Evolutionary conservation across 64 coral and sea anemone genomes (phyloP), one percentile per base, ranked within the genome.

Genomic region (Montipora foliosa): DNA sequence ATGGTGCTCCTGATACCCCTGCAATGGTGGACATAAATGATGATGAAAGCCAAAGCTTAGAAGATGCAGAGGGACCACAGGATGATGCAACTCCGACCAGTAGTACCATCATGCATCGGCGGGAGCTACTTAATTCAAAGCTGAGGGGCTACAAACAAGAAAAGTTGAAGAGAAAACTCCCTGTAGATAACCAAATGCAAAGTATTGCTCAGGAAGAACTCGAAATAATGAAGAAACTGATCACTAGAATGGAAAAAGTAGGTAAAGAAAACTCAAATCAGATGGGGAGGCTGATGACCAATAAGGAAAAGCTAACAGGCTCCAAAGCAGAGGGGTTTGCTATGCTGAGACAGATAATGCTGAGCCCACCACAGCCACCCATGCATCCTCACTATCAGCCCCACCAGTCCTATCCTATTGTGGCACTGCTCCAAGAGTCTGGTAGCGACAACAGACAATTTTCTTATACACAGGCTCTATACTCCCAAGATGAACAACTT

Each of bases 161-260:
- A 57, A 57, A 57, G 53, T 52, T 78, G 20, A 92, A 83, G 16
- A 83, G 90, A 92, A 92, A 83, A 84, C 90, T 92, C n/a, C 48
- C 90, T 24, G 22, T 76, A 21, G 80, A 92, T 58, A 55, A 44
- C 8, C 90, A 92, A 51, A 12, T 92, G 69, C 69, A 83, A 48
- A 84, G 8, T 45, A 77, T 92, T 20, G 79, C 79, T 55, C 90
- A 92, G 74, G 90, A 85, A 17, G 90, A 92, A 71, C 8, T 84
- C 0, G 12, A 85, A 29, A 85, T 92, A 47, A 85, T 58, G 22
- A 92, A 92, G 69, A 57, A 76, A 84, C 46, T 92, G 11, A 4
- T 92, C 9, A 64, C 60, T 51, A 84, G 67, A 74, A 74, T 92
- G 79, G 90, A 85, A 62, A 25, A 69, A 53, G 53, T 58, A 57